Percentiles rank a stretch among this genome's conserved stretches.
Conservation (phyloP, 2,113 vertebrate genomes). For the Channa maculata region DNA sequence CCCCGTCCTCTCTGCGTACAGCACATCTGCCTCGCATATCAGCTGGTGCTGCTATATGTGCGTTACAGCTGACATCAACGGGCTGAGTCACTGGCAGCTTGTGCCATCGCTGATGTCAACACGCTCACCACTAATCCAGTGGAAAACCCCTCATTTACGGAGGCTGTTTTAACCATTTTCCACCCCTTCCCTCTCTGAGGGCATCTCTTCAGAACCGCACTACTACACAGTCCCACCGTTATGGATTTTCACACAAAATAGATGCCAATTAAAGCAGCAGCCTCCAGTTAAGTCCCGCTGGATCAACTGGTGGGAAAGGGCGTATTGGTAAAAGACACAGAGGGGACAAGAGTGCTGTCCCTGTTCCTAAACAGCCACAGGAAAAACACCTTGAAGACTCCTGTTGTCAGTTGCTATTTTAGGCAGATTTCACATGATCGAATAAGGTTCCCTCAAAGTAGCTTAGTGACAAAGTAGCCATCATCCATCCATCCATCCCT, state of each 20-base stretch:
- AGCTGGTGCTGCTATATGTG: conserved; percentile 37
- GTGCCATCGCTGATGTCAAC: conserved; percentile 30
- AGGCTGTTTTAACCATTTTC: neutral
- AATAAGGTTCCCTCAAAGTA: too few relatives aligned
- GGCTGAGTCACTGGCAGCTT: conserved; percentile 57
- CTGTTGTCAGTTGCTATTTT: too few relatives aligned
- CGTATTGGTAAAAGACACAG: neutral
- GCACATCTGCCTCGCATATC: conserved; percentile 38
- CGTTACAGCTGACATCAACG: conserved; percentile 50
- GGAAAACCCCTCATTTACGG: conserved; percentile 1
- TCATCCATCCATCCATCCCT: too few relatives aligned
- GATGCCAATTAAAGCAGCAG: neutral
- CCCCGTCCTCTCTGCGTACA: conserved; percentile 9
- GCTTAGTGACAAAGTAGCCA: too few relatives aligned
- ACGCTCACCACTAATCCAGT: neutral
- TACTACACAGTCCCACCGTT: neutral
- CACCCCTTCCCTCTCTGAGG: accelerated
- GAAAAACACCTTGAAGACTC: too few relatives aligned
- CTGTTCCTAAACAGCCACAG: too few relatives aligned
- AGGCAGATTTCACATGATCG: too few relatives aligned
- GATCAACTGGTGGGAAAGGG: neutral
- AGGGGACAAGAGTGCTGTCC: neutral
- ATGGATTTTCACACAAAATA: neutral
- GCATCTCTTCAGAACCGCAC: neutral
- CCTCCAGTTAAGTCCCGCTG: conserved; percentile 14